Base-by-base conservation (phyloP, 2,888 invertebrate species). In the Eurois occulta region DNA sequence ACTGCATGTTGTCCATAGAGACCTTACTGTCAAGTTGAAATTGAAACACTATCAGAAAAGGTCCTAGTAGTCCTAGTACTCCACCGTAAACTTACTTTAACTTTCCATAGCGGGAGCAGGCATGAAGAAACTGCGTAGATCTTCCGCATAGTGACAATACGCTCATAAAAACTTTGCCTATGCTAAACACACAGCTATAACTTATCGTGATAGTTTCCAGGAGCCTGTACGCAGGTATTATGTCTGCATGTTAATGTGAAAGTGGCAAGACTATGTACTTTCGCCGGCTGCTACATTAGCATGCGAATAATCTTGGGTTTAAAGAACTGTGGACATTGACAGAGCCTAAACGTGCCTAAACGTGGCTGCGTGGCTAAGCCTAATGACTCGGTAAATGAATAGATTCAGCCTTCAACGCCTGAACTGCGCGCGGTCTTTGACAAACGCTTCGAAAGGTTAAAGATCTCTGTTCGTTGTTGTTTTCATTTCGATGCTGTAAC, bases 191-290 rank as follows among this genome's bases (percentile, higher is more conserved):
- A 86, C 79, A 76, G 85, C 78, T 83, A 85, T 88, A 88, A 83
- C 72, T 86, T 82, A 87, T 85, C 84, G 88, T 87, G 87, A 90
- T 87, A 86, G 90, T 93, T 94, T 94, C 93, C 92, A 93, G 91
- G 93, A 91, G 93, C 89, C 89, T 80, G 88, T 90, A 84, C 85
- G 85, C 85, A 85, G 86, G 81, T 85, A 85, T 86, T 86, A 86
- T 88, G 90, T 89, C 89, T 90, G 92, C 91, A 91, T 93, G 89
- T 87, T 91, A 91, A 94, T 93, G 94, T 91, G 94, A 95, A 95
- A 95, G 95, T 91, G 88, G 88, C 84, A 90, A 89, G 89, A 92
- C 93, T 93, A 92, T 92, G 91, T 90, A 91, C 94, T 94, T 94
- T 94, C 94, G 92, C 92, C 90, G 78, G 82, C 88, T 88, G 82